Evolutionary conservation across 2,797 vertebrate genomes (phyloP).

Genomic region (Jordanella pulchra): DNA sequence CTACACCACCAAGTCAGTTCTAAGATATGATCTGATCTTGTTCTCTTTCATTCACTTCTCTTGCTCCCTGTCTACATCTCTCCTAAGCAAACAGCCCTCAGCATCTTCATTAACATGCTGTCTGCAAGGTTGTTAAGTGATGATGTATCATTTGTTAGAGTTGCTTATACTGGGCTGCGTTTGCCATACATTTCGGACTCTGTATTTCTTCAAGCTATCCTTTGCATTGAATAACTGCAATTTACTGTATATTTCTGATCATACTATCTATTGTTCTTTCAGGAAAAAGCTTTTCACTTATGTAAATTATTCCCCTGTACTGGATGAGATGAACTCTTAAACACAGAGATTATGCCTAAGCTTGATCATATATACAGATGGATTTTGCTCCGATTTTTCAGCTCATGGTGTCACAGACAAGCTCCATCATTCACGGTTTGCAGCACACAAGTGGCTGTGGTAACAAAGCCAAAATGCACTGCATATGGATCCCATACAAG

Average conservation of each 20-base stretch:
- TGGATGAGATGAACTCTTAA: constrained; percentile 58
- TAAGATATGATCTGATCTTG: constrained; percentile 70
- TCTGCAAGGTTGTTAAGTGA: constrained; percentile 39
- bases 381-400: constrained; percentile 62
- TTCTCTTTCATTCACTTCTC: constrained; percentile 54
- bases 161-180: constrained; percentile 48
- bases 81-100: constrained; percentile 25
- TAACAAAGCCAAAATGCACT: constrained; percentile 43
- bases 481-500: constrained; percentile 14
- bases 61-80: constrained; percentile 56
- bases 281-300: constrained; percentile 46
- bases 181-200: constrained; percentile 49
- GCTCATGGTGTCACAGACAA: constrained; percentile 51
- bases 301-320: constrained; percentile 44
- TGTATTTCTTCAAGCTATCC: constrained; percentile 43
- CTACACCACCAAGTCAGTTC: constrained; percentile 66
- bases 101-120: constrained; percentile 39
- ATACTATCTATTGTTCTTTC: constrained; percentile 65
- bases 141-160: constrained; percentile 36
- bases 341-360: constrained; percentile 64
- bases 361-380: constrained; percentile 69
- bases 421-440: constrained; percentile 52
- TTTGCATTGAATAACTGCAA: constrained; percentile 56
- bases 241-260: constrained; percentile 57
- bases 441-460: constrained; percentile 34